These are phyloP conservation scores for Apaloderma vittatum DNA, from an alignment of 2,113 vertebrate species.

Conservation along the genomic window DNA sequence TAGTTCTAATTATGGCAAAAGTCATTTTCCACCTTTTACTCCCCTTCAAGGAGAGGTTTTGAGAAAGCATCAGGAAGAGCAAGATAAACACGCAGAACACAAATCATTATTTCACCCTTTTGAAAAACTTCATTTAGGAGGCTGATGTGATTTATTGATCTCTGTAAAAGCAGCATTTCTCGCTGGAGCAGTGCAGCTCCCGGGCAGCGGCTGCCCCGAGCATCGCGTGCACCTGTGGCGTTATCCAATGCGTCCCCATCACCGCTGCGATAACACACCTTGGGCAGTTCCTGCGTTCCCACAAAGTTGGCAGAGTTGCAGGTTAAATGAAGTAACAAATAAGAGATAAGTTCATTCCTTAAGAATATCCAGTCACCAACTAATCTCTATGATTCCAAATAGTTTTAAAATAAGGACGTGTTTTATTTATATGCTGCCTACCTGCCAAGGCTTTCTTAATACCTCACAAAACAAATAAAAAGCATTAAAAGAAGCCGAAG, in stretches of 20 bases:
- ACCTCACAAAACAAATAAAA: not conserved
- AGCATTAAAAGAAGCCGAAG: not conserved
- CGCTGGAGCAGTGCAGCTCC: not conserved
- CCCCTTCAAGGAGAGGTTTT: not conserved
- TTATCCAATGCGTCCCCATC: rapidly evolving
- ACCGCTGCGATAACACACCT: rapidly evolving
- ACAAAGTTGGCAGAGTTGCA: not conserved
- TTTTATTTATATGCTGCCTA: not conserved
- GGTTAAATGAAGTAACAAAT: not conserved
- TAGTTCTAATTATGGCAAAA: conserved; percentile 26
- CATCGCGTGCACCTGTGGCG: not conserved
- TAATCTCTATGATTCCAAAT: not conserved
- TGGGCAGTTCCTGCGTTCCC: not conserved
- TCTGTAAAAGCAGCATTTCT: not conserved
- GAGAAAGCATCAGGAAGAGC: not conserved
- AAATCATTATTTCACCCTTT: not conserved
- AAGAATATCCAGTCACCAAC: not conserved
- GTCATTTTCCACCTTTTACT: not conserved
- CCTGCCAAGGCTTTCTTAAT: not conserved
- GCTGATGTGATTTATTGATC: conserved; percentile 3
- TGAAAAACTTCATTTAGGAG: not conserved
- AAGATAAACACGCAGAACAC: not conserved
- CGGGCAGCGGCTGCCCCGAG: not conserved
- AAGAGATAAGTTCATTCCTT: not conserved
- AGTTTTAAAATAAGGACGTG: not conserved